Conservation (phyloP, 2,113 vertebrate genomes). For the Ursus arctos region DNA sequence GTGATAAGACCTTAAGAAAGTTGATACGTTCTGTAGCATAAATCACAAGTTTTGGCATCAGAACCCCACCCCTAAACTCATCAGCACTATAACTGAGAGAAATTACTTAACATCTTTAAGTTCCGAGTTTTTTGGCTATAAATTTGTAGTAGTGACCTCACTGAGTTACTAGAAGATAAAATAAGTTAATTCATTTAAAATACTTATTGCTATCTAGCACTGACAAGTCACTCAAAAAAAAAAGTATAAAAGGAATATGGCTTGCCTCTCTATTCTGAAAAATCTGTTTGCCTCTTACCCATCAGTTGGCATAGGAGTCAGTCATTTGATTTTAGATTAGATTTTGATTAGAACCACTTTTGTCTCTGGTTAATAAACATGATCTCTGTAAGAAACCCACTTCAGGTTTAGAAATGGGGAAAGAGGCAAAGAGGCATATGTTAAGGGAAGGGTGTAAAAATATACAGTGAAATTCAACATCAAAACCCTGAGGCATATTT, state of each 20-base stretch:
- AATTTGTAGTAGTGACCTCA: background rate
- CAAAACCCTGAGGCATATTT: background rate
- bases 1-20: background rate
- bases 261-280: background rate
- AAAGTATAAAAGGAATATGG: background rate
- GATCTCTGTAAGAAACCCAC: background rate
- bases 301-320: background rate
- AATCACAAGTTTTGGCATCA: background rate
- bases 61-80: background rate
- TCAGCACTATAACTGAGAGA: background rate
- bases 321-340: background rate
- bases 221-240: background rate
- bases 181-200: background rate
- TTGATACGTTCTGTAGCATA: background rate
- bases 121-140: background rate
- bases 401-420: background rate
- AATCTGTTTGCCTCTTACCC: background rate
- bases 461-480: background rate
- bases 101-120: background rate
- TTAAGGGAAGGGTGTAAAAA: conserved; percentile 27
- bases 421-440: background rate
- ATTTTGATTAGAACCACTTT: background rate
- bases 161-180: background rate
- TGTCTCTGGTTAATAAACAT: background rate
- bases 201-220: background rate